Evolutionary conservation across 2,113 vertebrate genomes (phyloP), one percentile per base, ranked within the genome.

Genomic region (Plecotus auritus): DNA sequence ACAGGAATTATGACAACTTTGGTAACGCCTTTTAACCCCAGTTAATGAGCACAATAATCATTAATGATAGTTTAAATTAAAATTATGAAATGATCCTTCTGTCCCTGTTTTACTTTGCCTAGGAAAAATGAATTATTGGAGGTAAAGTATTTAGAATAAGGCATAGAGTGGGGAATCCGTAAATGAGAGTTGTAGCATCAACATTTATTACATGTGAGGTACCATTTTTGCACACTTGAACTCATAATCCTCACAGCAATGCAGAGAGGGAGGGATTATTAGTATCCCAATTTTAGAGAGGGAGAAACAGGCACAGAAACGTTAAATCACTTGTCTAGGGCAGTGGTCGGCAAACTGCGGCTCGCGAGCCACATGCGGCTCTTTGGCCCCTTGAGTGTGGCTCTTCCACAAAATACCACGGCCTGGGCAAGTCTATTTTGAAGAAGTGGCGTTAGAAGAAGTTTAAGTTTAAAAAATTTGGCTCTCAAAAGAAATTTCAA

Each of bases 1-100:
- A 72, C n/a, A 94, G 83, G 85, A 83, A 85, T 90, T 81, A 18
- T 56, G 54, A 49, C 76, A 40, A 51, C 87, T 91, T 90, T 61
- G 35, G 56, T 74, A 74, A 85, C 67, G 45, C 14, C 35, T 74
- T 82, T 88, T 54, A 88, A 73, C 37, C 92, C 14, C 35, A 49
- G 9, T 67, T 94, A 67, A 88, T 94, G 82, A 47, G 30, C 32
- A 45, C 1, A 66, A 81, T 72, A 85, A 84, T 56, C 37, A 69
- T 69, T 61, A 69, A 47, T 49, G 37, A 89, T 49, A 82, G 54
- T 73, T 93, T 88, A 82, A 78, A 49, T 78, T 78, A 64, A 30
- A 92, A 90, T 84, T 61, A 42, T 42, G 13, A 61, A 72, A 80
- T 73, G 20, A 49, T 20, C 35, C 23, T 56, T 74, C 13, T 69